Percentiles rank a stretch among this genome's conserved stretches.
These are phyloP conservation scores for Podarcis raffonei DNA, from an alignment of 2,113 vertebrate genomes.

Conservation along the genomic window DNA sequence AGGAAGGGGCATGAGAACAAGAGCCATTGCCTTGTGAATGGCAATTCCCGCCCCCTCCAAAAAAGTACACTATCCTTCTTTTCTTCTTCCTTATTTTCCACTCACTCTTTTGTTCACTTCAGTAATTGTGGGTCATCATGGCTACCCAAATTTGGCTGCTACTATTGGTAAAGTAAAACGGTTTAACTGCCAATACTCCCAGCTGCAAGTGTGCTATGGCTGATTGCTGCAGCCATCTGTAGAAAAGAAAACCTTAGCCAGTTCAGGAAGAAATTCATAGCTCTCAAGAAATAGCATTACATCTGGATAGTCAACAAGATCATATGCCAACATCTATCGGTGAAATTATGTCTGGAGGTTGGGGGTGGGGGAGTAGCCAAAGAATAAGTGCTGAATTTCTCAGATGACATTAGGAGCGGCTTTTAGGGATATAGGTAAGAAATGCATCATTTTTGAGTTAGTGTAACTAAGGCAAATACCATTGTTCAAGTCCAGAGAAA, in stretches of 20 bases:
- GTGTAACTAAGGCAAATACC: background rate
- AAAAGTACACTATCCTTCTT: background rate
- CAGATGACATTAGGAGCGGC: background rate
- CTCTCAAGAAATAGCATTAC: background rate
- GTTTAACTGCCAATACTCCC: constrained; percentile 32
- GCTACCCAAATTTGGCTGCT: constrained; percentile 35
- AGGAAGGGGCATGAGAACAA: background rate
- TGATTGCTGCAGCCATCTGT: constrained; percentile 46
- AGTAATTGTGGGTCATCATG: background rate
- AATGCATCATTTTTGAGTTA: background rate
- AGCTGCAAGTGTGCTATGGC: constrained; percentile 39
- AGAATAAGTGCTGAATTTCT: background rate
- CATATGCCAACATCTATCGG: background rate
- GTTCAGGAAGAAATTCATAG: constrained; percentile 34
- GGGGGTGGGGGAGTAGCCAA: background rate
- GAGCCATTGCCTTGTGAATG: background rate
- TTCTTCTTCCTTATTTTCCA: background rate
- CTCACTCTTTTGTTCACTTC: background rate
- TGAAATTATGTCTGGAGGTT: background rate
- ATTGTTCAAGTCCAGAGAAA: background rate
- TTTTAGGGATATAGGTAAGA: background rate
- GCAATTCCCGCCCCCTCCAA: background rate
- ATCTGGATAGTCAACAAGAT: background rate
- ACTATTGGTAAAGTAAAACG: constrained; percentile 15
- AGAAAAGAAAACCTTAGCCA: constrained; percentile 48